A percentile compares a stretch with the other conserved stretches of the same genome.
Conservation (phyloP, 2,113 vertebrate genomes). For the Tyrannus savana region DNA sequence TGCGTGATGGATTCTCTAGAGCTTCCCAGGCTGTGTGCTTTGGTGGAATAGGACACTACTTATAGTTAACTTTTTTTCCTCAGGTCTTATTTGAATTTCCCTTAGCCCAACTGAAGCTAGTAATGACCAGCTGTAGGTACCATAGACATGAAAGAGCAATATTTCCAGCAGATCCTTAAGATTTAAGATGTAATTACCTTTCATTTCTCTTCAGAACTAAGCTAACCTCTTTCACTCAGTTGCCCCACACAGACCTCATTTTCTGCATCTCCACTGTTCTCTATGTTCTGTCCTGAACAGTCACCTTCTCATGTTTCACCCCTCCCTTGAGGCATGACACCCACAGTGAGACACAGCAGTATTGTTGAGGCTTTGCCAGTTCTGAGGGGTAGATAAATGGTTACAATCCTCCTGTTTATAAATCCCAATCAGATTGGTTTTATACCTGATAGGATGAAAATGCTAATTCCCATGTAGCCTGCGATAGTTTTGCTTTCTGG, state of each 20-base stretch:
- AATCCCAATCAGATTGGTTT: rapidly evolving
- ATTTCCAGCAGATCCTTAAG: not conserved
- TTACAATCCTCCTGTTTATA: not conserved
- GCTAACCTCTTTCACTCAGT: not conserved
- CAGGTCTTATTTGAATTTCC: not conserved
- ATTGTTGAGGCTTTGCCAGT: not conserved
- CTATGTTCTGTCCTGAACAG: not conserved
- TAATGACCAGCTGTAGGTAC: not conserved
- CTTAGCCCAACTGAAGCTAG: not conserved
- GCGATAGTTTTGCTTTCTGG: not conserved
- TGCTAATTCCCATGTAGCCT: not conserved
- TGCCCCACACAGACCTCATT: not conserved
- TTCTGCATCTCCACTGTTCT: not conserved
- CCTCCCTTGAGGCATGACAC: not conserved
- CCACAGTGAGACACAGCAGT: not conserved
- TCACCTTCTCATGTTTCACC: not conserved
- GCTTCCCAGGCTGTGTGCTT: not conserved
- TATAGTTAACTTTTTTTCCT: not conserved
- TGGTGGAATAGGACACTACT: not conserved
- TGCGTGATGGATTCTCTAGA: not conserved
- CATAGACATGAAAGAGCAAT: not conserved
- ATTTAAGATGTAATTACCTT: not conserved
- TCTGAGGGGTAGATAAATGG: not conserved
- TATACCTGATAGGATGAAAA: not conserved
- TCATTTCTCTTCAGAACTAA: not conserved